Base-by-base conservation (phyloP, 2,113 vertebrate genomes). In the Psilopogon haemacephalus region DNA sequence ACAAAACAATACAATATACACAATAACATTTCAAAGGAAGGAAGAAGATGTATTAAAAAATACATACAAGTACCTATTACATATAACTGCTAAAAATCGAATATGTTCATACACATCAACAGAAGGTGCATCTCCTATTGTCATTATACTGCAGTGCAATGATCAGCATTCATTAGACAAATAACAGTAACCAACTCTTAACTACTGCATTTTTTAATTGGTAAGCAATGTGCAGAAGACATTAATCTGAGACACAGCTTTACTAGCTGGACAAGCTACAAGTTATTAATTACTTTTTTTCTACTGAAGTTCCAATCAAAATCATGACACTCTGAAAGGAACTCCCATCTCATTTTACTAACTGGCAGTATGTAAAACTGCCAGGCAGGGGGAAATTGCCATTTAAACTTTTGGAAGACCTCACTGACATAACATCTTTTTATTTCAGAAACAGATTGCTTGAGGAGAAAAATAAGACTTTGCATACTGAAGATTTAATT, bases 291-390 rank as follows among this genome's bases (percentile, higher is more conserved):
- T 85, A 90, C 27, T 86, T 40, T 74, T 58, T 50, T 50, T 50
- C 76, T 85, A 65, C 64, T 86, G 40, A 92, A 94, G n/a, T 67
- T 90, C 82, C 86, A 94, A 83, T 93, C 93, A 91, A 92, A 95
- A 94, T 60, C 52, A 77, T 35, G 74, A 85, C 1, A n/a, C 56
- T 92, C 40, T 91, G 46, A 87, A 92, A 90, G 70, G 69, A 84
- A 94, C 50, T 65, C 52, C 58, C 92, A 91, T 58, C 55, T 88
- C 60, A 88, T 86, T 48, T 90, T 69, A 86, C 75, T 96, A 91
- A 92, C 46, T 94, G 80, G 46, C 38, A 92, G 80, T 42, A 91
- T 2, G 15, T 40, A 94, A 56, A 87, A 65, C 67, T 72, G 67
- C 26, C 28, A 88, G 95, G 52, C 24, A 83, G 89, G 16, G 71